Percentiles rank a stretch among this genome's conserved stretches.
phyloP scores from a whole-genome alignment of 2,888 invertebrate genomes.

The Choreutis nemorana region DNA sequence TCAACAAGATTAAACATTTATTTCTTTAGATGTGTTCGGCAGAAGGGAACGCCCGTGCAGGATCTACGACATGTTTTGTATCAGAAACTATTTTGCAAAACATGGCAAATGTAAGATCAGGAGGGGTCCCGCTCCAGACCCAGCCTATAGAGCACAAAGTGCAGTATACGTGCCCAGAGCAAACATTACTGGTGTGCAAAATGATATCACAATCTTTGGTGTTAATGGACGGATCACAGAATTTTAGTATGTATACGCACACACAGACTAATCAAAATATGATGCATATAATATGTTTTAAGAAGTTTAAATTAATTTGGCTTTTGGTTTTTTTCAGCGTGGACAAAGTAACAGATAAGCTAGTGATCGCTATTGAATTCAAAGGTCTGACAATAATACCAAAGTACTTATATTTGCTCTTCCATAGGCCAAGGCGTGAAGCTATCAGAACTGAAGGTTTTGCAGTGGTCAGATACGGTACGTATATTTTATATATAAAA shows the following conservation, averaged over 20 bases:
- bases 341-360: slow-evolving; percentile 15
- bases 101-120: slow-evolving; percentile 13
- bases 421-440: slow-evolving; percentile 13
- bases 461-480: too few relatives aligned
- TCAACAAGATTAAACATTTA: neutral
- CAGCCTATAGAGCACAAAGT: slow-evolving; percentile 9
- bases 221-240: slow-evolving; percentile 16
- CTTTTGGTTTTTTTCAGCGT: slow-evolving; percentile 13
- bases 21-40: slow-evolving; percentile 6
- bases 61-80: slow-evolving; percentile 14
- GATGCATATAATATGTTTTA: too few relatives aligned
- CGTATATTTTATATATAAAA: too few relatives aligned
- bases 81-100: slow-evolving; percentile 14
- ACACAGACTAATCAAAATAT: too few relatives aligned
- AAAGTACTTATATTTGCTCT: slow-evolving; percentile 7
- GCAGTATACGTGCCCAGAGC: slow-evolving; percentile 9
- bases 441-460: slow-evolving; percentile 11
- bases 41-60: slow-evolving; percentile 14
- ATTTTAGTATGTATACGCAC: slow-evolving; percentile 18
- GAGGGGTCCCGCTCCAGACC: slow-evolving; percentile 14
- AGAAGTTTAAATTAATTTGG: too few relatives aligned
- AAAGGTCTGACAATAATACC: slow-evolving; percentile 6
- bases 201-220: slow-evolving; percentile 9
- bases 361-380: slow-evolving; percentile 16
- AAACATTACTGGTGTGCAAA: slow-evolving; percentile 11